Evolutionary conservation across 2,113 vertebrate species (phyloP).

Genomic region (Baryphthengus martii): DNA sequence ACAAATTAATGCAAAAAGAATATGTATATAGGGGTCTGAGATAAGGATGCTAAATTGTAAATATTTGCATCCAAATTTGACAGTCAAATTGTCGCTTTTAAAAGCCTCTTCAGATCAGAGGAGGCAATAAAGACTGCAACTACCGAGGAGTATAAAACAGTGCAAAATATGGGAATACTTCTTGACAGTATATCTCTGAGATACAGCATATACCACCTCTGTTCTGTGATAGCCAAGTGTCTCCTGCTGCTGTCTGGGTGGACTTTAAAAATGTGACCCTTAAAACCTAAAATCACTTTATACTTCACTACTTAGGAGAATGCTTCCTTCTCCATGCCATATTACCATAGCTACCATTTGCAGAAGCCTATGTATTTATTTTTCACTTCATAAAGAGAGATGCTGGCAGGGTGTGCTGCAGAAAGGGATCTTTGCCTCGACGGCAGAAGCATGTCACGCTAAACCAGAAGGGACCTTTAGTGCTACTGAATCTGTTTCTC

Average conservation of each 20-base stretch:
- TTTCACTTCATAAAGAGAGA: not conserved
- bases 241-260: not conserved
- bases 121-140: not conserved
- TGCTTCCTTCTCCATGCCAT: not conserved
- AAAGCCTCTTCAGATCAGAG: not conserved
- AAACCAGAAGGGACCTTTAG: not conserved
- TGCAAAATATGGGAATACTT: not conserved
- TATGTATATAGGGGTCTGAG: not conserved
- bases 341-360: not conserved
- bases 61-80: not conserved
- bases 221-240: not conserved
- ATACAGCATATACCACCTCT: not conserved
- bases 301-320: not conserved
- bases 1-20: not conserved
- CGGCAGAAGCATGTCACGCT: not conserved
- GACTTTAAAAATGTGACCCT: not conserved
- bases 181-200: not conserved
- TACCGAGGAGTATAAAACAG: not conserved
- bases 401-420: not conserved
- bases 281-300: not conserved
- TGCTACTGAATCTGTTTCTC: not conserved
- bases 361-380: not conserved
- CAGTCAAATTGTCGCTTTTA: not conserved
- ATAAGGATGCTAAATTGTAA: accelerated
- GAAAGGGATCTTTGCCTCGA: not conserved